Base-by-base conservation (phyloP, 2,888 invertebrate species). In the Hyposoter didymator region DNA sequence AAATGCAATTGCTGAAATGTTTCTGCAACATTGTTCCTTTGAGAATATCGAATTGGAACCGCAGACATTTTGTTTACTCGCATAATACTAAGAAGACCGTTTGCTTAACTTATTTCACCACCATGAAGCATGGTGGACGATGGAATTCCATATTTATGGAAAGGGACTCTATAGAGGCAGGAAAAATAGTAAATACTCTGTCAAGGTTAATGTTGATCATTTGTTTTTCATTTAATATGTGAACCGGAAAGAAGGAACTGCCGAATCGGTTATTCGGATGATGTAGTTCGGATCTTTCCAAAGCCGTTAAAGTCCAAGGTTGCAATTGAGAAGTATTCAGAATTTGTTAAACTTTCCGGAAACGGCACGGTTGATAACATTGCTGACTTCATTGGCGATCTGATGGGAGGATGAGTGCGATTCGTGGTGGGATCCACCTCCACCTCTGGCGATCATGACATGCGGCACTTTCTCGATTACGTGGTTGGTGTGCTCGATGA, bases 381-480 rank as follows among this genome's bases (percentile, higher is more conserved):
- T 39, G 0, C 39, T 10, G 10, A 39, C 39, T 1, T 39, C 39
- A 39, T 39, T 7, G 0, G 39, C 39, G 39, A 39, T 39, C 39
- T 35, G 62, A 1, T 35, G n/a, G 2, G 64, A n/a, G 14, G 14
- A 59, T 14, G 59, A 14, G 19, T 55, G 55, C 2, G 55, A 22
- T 19, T 67, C 39, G 8, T 14, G 22, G 5, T 7, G n/a, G 2
- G 55, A 12, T 14, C 10, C 17, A 2, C 6, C 5, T 10, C 14
- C n/a, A 5, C 12, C n/a, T 55, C n/a, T 12, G 4, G 72, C 52
- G 5, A 72, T n/a, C 12, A 72, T 14, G 35, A 72, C 52, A 6
- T 72, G 52, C 0, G 72, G 72, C n/a, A 72, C 72, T 12, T 72
- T 32, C 35, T 49, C 52, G 52, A 72, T 55, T 1, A 52, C 19